These are phyloP conservation scores for Chromoteleia sp. DNA, from an alignment of 2,888 invertebrate genomes.

Conservation along the genomic window DNA sequence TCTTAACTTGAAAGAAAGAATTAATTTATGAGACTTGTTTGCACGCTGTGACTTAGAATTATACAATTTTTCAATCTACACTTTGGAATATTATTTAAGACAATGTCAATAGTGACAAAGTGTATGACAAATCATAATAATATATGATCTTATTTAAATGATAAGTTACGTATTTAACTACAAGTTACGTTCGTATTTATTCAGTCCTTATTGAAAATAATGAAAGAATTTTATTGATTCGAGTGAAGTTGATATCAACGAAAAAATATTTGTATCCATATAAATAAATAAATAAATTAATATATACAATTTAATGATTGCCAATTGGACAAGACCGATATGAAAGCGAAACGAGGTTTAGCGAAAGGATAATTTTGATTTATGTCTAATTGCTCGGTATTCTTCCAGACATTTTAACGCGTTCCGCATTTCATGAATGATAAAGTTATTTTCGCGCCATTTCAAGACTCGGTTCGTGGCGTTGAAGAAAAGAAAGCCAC, in stretches of 20 bases:
- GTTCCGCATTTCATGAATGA: constrained; percentile 78
- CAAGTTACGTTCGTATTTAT: background rate
- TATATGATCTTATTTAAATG: constrained; percentile 35
- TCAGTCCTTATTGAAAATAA: no score
- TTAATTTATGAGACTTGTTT: constrained; percentile 19
- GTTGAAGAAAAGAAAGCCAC: constrained; percentile 17
- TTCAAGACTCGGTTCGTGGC: constrained; percentile 29
- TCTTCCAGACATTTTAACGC: constrained; percentile 74
- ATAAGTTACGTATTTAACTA: constrained; percentile 11
- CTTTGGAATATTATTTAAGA: constrained; percentile 7
- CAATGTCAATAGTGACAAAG: constrained; percentile 14
- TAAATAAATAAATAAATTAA: background rate
- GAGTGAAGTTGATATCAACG: no score
- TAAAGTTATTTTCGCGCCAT: constrained; percentile 75
- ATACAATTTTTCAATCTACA: constrained; percentile 2
- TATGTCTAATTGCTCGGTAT: constrained; percentile 79
- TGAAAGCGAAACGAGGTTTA: constrained; percentile 47
- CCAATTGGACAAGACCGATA: constrained; percentile 28
- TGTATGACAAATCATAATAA: constrained; percentile 32
- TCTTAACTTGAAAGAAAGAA: constrained; percentile 33
- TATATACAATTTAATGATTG: constrained; percentile 31
- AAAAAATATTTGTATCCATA: background rate
- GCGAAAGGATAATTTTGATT: constrained; percentile 78
- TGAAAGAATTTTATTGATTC: no score
- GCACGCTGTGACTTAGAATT: background rate